Base-by-base conservation (phyloP, 2,797 vertebrate genomes). In the Australoheros facetus region DNA sequence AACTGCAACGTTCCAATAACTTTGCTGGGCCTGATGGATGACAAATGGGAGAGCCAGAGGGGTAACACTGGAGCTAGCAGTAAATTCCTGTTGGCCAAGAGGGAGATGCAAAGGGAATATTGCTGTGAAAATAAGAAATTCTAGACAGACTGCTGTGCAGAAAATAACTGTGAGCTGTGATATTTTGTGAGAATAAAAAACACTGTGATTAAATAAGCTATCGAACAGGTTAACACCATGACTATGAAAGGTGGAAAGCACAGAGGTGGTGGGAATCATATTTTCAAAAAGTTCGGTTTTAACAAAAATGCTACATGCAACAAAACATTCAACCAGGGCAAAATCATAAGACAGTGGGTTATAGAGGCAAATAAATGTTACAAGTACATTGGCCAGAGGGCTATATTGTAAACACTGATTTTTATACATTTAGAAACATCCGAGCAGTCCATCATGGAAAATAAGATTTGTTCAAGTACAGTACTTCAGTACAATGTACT, bases 1-100 rank as follows among this genome's bases (percentile, higher is more conserved):
- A 53, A 85, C 89, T 89, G 92, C 87, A 91, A 92, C 4, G 83
- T 90, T 91, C 89, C 90, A 93, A 92, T 93, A 92, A 90, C 86
- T 87, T 57, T 78, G 78, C 81, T 2, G 59, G 84, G 81, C 70
- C 84, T 92, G 92, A 91, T 75, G 81, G 88, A 88, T 88, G 87
- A 92, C 91, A 92, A 92, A 90, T 89, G 81, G 84, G 77, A 86
- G 85, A 89, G 86, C 76, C 39, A 82, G 78, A 75, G 79, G 85
- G 70, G 80, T 80, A 90, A 88, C 71, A 37, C 62, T 83, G 74
- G 60, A 85, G 80, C 73, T 80, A 58, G 87, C 89, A 88, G 85
- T 91, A 91, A 87, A 92, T 92, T 91, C 88, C 86, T 88, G 81
- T 77, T 16, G 80, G 86, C 90, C 88, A 81, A 74, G 72, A 70